Base-by-base conservation (phyloP, 2,797 vertebrate genomes). In the Gobio occitaniae region DNA sequence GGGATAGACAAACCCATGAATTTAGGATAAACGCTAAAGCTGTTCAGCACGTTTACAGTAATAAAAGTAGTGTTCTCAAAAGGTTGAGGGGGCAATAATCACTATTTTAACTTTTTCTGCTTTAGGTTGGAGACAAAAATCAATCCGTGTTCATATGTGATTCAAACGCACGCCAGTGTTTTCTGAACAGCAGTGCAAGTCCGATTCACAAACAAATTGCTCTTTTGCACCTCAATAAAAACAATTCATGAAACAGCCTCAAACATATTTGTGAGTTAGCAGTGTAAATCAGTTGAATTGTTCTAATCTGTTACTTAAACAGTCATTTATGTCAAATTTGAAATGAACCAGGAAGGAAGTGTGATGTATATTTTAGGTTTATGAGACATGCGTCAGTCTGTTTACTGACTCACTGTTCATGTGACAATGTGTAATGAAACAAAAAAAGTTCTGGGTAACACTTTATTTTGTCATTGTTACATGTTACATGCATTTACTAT, bases 1-100 rank as follows among this genome's bases (percentile, higher is more conserved):
- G 15, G 70, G 11, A 63, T 61, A 17, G 47, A 61, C 41, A 68
- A 78, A 36, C 19, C 66, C 1, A n/a, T 61, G 12, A 36, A 59
- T 78, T 78, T 71, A 71, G 36, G 25, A 61, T 69, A 71, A 11
- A 56, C 12, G 32, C 47, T 68, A n/a, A 71, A 84, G 41, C 41
- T 29, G 52, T 78, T 68, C 8, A n/a, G 4, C 36, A 78, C 2
- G 1, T 78, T 69, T 70, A 78, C 83, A 36, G 66, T 71, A 50
- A 70, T 78, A 78, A 78, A 61, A 63, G 12, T 16, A 10, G 36
- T 6, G 50, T 44, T 66, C 61, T 54, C 9, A 10, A 84, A 84
- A 54, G 38, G 12, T 54, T 44, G 63, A 13, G 63, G 12, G 66
- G n/a, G 59, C 25, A 21, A 80, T 80, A 66, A 50, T 66, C 16